Conservation (phyloP, 2,797 vertebrate genomes). For the Bradypodion ventrale region DNA sequence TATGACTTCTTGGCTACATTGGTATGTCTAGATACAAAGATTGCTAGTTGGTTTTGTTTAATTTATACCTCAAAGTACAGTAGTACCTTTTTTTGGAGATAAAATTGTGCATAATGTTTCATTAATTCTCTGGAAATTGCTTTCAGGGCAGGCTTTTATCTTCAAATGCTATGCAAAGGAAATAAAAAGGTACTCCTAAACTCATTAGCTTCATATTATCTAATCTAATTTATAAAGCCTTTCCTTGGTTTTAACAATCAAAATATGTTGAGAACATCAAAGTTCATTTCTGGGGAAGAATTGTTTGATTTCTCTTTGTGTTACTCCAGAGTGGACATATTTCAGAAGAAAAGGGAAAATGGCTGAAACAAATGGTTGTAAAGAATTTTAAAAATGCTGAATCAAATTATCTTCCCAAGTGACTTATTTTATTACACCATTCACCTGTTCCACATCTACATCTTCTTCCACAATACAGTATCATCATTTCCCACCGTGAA, state of each 20-base stretch:
- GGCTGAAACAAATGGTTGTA: neutral
- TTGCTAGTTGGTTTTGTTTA: neutral
- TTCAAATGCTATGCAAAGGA: conserved; percentile 13
- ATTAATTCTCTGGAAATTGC: conserved; percentile 51
- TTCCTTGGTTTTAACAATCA: conserved; percentile 44
- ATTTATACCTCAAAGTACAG: neutral
- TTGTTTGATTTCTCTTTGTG: neutral
- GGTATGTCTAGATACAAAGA: neutral
- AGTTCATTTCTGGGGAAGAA: neutral
- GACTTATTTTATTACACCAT: conserved; percentile 3
- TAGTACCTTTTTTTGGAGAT: neutral
- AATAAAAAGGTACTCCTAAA: conserved; percentile 40
- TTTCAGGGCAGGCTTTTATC: neutral
- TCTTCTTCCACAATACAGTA: neutral
- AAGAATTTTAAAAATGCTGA: neutral
- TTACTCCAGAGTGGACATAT: conserved; percentile 7
- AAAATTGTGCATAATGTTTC: conserved; percentile 46
- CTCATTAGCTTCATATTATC: conserved; percentile 44
- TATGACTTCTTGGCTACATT: too few species aligned
- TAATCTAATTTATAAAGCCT: conserved; percentile 47
- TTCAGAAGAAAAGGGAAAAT: conserved; percentile 17
- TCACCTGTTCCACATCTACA: conserved; percentile 21
- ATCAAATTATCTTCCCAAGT: conserved; percentile 43
- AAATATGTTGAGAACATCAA: conserved; percentile 5
- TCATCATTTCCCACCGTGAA: conserved; percentile 41